Evolutionary conservation across 2,797 vertebrate genomes (phyloP).

Genomic region (Glyptemys insculpta): DNA sequence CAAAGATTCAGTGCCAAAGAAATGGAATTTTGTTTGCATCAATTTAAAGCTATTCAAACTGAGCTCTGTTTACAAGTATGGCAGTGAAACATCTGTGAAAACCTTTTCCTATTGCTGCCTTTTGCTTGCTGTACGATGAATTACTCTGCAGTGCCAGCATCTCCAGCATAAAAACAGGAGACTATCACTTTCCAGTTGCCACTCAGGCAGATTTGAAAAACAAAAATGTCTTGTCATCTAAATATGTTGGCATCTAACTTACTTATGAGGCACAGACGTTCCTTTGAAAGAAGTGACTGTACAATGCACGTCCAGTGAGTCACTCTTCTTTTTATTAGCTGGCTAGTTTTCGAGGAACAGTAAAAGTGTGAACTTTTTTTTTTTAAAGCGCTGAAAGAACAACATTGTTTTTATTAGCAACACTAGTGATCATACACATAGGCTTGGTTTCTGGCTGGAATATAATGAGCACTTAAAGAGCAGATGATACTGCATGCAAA

Average conservation of each 20-base stretch:
- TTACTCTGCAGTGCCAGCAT: neutral
- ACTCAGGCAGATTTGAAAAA: neutral
- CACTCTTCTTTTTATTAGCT: accelerated
- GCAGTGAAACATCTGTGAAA: neutral
- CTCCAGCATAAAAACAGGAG: neutral
- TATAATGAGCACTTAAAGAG: neutral
- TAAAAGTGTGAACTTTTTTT: neutral
- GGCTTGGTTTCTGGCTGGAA: neutral
- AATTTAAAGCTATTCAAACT: neutral
- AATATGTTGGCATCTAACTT: accelerated
- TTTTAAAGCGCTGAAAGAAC: neutral
- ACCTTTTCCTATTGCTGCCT: neutral
- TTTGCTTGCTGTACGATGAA: neutral
- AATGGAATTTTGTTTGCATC: neutral
- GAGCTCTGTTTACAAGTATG: neutral
- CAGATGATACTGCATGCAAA: neutral
- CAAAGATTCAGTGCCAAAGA: neutral
- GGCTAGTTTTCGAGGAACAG: neutral
- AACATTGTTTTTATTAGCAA: neutral
- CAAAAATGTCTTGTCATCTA: neutral
- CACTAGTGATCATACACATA: neutral
- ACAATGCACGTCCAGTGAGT: accelerated
- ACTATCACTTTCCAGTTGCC: neutral
- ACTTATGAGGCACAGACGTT: accelerated
- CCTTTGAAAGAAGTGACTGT: neutral